phyloP scores from a whole-genome alignment of 2,797 vertebrate genomes.

The Anguilla obscura region DNA sequence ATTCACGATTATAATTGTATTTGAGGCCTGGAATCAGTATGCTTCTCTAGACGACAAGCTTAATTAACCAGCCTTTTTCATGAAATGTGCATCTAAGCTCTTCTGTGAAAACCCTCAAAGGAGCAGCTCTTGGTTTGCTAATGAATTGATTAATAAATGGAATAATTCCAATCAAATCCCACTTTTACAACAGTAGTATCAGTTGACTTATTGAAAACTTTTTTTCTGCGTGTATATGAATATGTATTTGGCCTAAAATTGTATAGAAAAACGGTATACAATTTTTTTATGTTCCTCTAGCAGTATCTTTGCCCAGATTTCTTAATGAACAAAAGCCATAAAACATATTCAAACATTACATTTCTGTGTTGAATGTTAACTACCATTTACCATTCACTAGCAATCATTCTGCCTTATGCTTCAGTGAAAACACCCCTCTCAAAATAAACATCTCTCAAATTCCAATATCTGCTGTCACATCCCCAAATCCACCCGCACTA shows the following conservation, averaged over 20 bases:
- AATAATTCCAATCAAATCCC: conserved; percentile 27
- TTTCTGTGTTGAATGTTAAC: not conserved
- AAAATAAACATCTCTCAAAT: not conserved
- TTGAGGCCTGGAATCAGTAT: not conserved
- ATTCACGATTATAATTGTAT: conserved; percentile 12
- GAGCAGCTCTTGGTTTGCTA: conserved; percentile 9
- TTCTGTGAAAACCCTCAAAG: not conserved
- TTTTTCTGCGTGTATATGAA: not conserved
- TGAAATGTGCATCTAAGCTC: conserved; percentile 16
- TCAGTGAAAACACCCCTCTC: not conserved
- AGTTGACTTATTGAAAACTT: conserved; percentile 10
- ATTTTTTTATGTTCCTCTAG: not conserved
- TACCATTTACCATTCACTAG: not conserved
- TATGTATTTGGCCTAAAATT: not conserved
- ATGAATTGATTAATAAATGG: conserved; percentile 24
- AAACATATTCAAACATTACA: not conserved
- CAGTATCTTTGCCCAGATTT: not conserved
- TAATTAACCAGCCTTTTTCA: not conserved
- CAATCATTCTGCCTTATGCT: not conserved
- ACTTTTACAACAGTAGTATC: not conserved
- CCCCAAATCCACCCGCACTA: too few species aligned
- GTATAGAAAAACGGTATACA: not conserved
- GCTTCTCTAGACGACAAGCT: not conserved
- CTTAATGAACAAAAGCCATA: not conserved
- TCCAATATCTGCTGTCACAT: not conserved